Evolutionary conservation across 2,113 vertebrate genomes (phyloP), one percentile per base, ranked within the genome.

Genomic region (Cheirogaleus medius): DNA sequence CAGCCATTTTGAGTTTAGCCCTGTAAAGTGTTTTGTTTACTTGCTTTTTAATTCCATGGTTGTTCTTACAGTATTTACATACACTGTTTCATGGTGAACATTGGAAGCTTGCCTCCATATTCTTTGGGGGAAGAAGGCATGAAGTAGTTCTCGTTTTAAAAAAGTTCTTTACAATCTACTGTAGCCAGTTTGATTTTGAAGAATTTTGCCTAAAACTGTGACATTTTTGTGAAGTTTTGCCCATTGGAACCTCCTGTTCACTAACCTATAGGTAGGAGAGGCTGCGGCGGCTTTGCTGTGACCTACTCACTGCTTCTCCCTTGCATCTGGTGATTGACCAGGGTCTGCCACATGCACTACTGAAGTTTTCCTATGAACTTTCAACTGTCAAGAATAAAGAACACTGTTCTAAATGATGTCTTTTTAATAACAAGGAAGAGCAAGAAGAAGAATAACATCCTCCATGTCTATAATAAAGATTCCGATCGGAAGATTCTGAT

Each of bases 1-100:
- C n/a, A 93, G 87, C 32, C 69, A 71, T 97, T 98, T 91, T 87
- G 93, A 97, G 63, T 85, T 82, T 92, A 71, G 73, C 80, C 81
- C 81, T 95, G 74, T 93, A 90, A 95, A 98, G 58, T 90, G 25
- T 92, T 97, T 97, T 93, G 87, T 87, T 98, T 98, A 94, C 97
- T 98, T 98, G 91, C 94, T 91, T 97, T 96, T 98, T 93, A 97
- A 96, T 98, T 96, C 87, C 83, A 92, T 69, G 82, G 94, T 84
- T 95, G 89, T 95, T 94, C 87, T 92, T 96, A 80, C 86, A 93
- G 94, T 93, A 87, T 97, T 95, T 71, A 71, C 63, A 95, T 80
- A 93, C 8, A 81, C 88, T 93, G 23, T 78, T 68, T 95, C 56
- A 64, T 81, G 82, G 88, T 93, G 82, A 94, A 27, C 37, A 7